Conservation (phyloP, 2,888 invertebrate genomes). For the Brachyptera putata region DNA sequence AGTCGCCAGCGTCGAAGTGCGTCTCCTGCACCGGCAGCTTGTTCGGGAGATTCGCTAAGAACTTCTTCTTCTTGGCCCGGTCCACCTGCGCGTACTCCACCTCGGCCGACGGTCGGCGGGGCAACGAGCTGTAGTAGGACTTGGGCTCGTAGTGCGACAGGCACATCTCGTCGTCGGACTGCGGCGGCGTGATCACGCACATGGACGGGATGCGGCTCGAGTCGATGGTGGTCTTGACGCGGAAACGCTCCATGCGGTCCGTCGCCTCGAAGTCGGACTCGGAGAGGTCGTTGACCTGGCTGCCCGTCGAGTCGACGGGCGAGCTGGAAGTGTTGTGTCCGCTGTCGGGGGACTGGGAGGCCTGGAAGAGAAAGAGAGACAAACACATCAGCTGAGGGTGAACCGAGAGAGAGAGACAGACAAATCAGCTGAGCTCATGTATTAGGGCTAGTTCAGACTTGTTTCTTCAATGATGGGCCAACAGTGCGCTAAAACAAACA, state of each 20-base stretch:
- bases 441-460: too few relatives aligned
- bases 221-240: slow-evolving; percentile 81
- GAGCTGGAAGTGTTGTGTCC: slow-evolving; percentile 78
- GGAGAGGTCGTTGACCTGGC: slow-evolving; percentile 69
- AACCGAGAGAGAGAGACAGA: background rate
- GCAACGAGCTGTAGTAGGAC: background rate
- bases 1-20: slow-evolving; percentile 64
- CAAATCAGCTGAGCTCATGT: too few relatives aligned
- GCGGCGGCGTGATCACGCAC: slow-evolving; percentile 85
- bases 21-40: background rate
- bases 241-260: slow-evolving; percentile 78
- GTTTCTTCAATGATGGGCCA: too few relatives aligned
- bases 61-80: background rate
- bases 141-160: background rate
- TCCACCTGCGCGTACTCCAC: background rate
- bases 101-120: background rate
- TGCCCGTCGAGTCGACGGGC: slow-evolving; percentile 67
- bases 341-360: slow-evolving; percentile 67
- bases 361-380: background rate
- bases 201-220: slow-evolving; percentile 86
- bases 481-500: too few relatives aligned
- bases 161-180: slow-evolving; percentile 76
- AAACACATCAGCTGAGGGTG: too few relatives aligned
- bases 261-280: slow-evolving; percentile 86
- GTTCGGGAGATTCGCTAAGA: background rate